Evolutionary conservation across 2,888 invertebrate genomes (phyloP), one percentile per base, ranked within the genome.

Genomic region (Hypomecis punctinalis): DNA sequence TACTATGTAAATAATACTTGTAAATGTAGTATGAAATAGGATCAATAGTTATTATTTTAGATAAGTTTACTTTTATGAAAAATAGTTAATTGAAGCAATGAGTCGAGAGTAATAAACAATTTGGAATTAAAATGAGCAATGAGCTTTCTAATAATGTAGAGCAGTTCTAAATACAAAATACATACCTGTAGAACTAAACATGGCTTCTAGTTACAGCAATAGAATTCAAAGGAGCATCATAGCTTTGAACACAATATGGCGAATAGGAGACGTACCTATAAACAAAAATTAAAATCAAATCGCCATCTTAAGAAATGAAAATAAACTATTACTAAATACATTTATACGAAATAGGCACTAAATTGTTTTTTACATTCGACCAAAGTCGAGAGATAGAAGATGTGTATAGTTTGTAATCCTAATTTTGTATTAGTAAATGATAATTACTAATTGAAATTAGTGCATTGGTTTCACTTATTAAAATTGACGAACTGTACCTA

Each of bases 1-100:
- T 67, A 66, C 70, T 63, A 54, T 74, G 74, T 74, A 74, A 54
- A 75, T 75, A 74, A 66, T 69, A 72, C 55, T 59, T 75, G 72
- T 73, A 71, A 69, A 74, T 63, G 39, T 69, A 61, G 57, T 63
- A 23, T 23, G 13, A 45, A 45, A 39, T 61, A 61, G 48, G 52
- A 10, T 57, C 33, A 46, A 43, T 52, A 39, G 37, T 42, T 39
- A 40, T 47, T 42, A 33, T 23, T 23, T 55, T 45, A 64, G 6
- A 39, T 45, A 45, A 39, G 11, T 43, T 6, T 49, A 54, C 45
- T 58, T 56, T 23, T 23, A 23, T 23, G 3, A 40, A 49, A 49
- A 13, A 6, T 55, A 54, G 37, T 43, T 36, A 51, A 23, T 43
- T 43, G 10, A 36, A 23, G 9, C 13, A 46, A 23, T 0, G 5